Evolutionary conservation across 2,113 vertebrate genomes (phyloP).

Genomic region (Sorex fumeus): DNA sequence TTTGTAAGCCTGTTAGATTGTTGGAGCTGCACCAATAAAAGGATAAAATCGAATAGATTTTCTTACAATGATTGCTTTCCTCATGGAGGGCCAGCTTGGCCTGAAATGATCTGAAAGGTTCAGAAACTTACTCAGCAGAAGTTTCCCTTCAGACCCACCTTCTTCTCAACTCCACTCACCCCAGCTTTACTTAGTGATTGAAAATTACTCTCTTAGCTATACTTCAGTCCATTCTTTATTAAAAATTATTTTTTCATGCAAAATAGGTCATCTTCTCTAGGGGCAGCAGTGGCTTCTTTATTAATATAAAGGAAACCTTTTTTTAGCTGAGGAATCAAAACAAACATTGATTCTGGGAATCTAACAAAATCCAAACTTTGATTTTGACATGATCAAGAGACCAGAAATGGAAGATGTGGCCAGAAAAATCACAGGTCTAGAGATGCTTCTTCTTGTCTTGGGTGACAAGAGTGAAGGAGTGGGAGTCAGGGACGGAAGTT

Average conservation of each 20-base stretch:
- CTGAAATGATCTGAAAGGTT: conserved; percentile 78
- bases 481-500: no score
- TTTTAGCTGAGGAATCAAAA: conserved; percentile 42
- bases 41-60: conserved; percentile 84
- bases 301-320: conserved; percentile 11
- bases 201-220: background rate
- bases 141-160: background rate
- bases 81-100: conserved; percentile 79
- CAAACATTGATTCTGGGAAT: conserved; percentile 21
- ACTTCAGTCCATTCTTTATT: background rate
- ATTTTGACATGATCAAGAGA: conserved; percentile 1
- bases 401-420: background rate
- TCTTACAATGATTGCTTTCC: conserved; percentile 87
- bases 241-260: background rate
- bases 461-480: background rate
- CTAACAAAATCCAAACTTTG: background rate
- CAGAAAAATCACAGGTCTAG: background rate
- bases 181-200: background rate
- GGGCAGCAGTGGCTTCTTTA: background rate
- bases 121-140: conserved; percentile 74
- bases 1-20: conserved; percentile 83
- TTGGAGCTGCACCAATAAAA: conserved; percentile 86
- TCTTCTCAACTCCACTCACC: background rate
- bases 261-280: conserved; percentile 1
- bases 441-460: background rate